Base-by-base conservation (phyloP, 2,113 vertebrate genomes). In the Pelusios castaneus region DNA sequence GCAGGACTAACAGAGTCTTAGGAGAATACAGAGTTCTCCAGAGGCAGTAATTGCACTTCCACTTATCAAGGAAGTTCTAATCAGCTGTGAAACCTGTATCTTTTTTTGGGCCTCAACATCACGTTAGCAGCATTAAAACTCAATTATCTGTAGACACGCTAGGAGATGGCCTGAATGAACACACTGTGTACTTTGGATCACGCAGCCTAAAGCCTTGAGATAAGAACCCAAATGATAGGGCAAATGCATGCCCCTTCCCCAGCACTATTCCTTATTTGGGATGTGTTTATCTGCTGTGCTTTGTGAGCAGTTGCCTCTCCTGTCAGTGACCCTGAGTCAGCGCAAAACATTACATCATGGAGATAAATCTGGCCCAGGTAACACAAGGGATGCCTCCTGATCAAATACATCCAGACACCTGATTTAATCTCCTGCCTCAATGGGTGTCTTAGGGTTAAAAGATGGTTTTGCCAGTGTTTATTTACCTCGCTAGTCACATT, bases 401-500 rank as follows among this genome's bases (percentile, higher is more conserved):
- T 96, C 93, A 95, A 97, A 97, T 88, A 80, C 5, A 14, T 11
- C 77, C 89, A 90, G 91, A 95, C 86, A 93, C 95, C 91, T 90
- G 93, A 97, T 94, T 95, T 95, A 95, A 89, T 41, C 63, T 56
- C 88, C 34, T 8, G 58, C 87, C 56, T 56, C 52, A 91, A 55
- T 60, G 70, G 85, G 49, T 83, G 77, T 10, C 80, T 97, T 85
- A 8, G 2, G 38, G 89, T 91, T 81, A 91, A 91, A 91, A 85
- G 63, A 51, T 56, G 27, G 24, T 45, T 83, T n/a, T 84, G 47
- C 80, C 90, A 89, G 29, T 41, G 0, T 63, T 92, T 93, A 81
- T 85, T 97, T 94, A 82, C 11, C 9, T 67, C 87, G 60, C 31
- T 0, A 0, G 76, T 47, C 84, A 92, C 91, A 88, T 76, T 31